These are phyloP conservation scores for Oscheius sp. DNA, from an alignment of 2,888 invertebrate species.

Conservation along the genomic window DNA sequence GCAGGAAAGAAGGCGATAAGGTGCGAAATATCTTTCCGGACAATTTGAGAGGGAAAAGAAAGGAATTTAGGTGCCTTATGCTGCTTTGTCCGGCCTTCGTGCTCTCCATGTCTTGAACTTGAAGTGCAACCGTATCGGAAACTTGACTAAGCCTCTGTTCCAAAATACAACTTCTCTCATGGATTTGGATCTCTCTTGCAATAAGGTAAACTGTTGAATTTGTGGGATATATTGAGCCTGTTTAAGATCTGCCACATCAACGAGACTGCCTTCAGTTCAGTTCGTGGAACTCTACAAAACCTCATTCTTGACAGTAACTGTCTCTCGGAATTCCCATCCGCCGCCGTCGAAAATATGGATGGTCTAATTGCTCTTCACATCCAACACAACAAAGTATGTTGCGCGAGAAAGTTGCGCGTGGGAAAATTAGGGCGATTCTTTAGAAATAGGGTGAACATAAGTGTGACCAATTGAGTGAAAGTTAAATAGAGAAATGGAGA, in stretches of 20 bases:
- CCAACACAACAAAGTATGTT: conserved; percentile 70
- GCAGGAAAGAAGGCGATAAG: conserved; percentile 10
- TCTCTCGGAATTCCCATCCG: conserved; percentile 63
- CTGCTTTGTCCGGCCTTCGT: conserved; percentile 58
- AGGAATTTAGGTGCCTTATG: conserved; percentile 60
- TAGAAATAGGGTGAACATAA: conserved; percentile 9
- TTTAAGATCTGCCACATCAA: conserved; percentile 66
- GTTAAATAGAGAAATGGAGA: conserved; percentile 3
- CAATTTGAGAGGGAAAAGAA: background rate
- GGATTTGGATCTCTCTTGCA: conserved; percentile 73
- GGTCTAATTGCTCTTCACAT: conserved; percentile 71
- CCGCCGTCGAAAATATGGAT: conserved; percentile 67
- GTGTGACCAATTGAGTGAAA: conserved; percentile 9
- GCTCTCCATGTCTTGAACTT: conserved; percentile 68
- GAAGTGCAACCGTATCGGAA: conserved; percentile 74
- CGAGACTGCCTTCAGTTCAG: conserved; percentile 60
- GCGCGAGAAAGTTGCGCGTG: conserved; percentile 26
- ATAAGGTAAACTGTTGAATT: conserved; percentile 56
- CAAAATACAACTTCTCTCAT: conserved; percentile 68
- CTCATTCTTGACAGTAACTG: conserved; percentile 72
- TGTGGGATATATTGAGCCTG: conserved; percentile 4
- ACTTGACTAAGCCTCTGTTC: conserved; percentile 66
- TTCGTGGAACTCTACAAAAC: conserved; percentile 68
- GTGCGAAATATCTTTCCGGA: background rate
- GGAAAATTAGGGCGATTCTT: conserved; percentile 26